phyloP scores from a whole-genome alignment of 2,888 invertebrate genomes.

The Limnephilus lunatus region DNA sequence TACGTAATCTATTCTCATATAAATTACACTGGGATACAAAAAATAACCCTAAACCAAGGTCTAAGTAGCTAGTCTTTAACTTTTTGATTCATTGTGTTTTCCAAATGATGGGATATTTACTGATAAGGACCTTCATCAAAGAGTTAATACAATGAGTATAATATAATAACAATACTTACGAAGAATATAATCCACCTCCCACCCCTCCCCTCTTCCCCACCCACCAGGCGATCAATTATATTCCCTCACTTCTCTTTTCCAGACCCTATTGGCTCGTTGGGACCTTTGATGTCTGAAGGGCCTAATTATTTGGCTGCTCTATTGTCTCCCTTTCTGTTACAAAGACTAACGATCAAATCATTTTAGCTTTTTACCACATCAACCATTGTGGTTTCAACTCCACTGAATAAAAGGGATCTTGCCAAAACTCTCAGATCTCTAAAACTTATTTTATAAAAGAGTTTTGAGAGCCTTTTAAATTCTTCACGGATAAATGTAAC shows the following conservation, averaged over 20 bases:
- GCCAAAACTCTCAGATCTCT: background rate
- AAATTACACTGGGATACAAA: too few relatives aligned
- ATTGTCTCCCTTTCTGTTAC: constrained; percentile 47
- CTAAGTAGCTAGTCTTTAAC: background rate
- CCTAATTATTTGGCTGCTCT: constrained; percentile 52
- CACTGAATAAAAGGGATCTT: background rate
- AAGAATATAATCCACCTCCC: background rate
- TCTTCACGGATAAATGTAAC: background rate
- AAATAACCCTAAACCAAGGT: too few relatives aligned
- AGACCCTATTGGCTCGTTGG: constrained; percentile 9
- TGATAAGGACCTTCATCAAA: background rate
- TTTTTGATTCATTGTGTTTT: background rate
- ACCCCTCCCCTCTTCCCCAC: background rate
- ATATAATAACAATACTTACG: background rate
- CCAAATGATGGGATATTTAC: background rate
- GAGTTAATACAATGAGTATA: background rate
- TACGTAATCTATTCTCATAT: too few relatives aligned
- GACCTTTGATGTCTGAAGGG: constrained; percentile 54
- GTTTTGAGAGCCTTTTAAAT: background rate
- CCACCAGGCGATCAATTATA: constrained; percentile 51
- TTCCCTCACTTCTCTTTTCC: constrained; percentile 47
- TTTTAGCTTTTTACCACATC: constrained; percentile 37
- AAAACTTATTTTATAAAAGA: background rate
- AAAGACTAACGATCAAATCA: constrained; percentile 50
- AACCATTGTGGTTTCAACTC: constrained; percentile 4